Conservation (phyloP, 2,797 vertebrate species). For the Betta splendens region DNA sequence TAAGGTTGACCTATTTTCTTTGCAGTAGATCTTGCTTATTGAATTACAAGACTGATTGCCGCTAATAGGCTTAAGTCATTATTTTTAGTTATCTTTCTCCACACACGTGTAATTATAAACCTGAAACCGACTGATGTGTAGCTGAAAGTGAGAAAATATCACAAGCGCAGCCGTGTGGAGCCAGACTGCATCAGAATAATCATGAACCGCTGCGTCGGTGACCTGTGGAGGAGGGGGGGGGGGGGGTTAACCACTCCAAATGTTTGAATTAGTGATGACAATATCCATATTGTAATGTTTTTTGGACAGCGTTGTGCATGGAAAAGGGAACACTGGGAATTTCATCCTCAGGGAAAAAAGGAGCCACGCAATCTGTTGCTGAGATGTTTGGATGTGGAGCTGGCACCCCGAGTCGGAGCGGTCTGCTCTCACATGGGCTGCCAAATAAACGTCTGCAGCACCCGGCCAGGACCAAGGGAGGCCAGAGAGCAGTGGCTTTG, state of each 20-base stretch:
- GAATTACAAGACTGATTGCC: slow-evolving; percentile 62
- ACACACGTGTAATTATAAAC: slow-evolving; percentile 54
- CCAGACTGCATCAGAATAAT: slow-evolving; percentile 64
- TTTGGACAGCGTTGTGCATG: slow-evolving; percentile 52
- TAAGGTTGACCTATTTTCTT: slow-evolving; percentile 64
- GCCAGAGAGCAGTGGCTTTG: slow-evolving; percentile 67
- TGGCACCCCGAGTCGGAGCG: slow-evolving; percentile 77
- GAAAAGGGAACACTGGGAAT: slow-evolving; percentile 60
- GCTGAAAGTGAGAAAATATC: slow-evolving; percentile 63
- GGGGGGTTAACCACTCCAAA: slow-evolving; percentile 64
- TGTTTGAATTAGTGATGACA: slow-evolving; percentile 67
- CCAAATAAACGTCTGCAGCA: slow-evolving; percentile 73
- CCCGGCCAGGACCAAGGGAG: slow-evolving; percentile 63
- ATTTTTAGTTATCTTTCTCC: slow-evolving; percentile 51
- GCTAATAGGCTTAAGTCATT: slow-evolving; percentile 66
- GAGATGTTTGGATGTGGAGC: slow-evolving; percentile 78
- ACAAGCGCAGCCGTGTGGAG: slow-evolving; percentile 46
- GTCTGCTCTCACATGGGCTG: slow-evolving; percentile 78
- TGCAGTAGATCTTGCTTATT: slow-evolving; percentile 56
- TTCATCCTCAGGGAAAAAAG: slow-evolving; percentile 65
- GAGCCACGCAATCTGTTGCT: slow-evolving; percentile 74
- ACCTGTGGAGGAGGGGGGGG: slow-evolving; percentile 38
- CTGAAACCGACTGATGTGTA: slow-evolving; percentile 49
- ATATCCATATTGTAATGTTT: slow-evolving; percentile 62
- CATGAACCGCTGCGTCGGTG: slow-evolving; percentile 53